phyloP scores from a whole-genome alignment of 2,797 vertebrate genomes.

The Crax fasciolata region DNA sequence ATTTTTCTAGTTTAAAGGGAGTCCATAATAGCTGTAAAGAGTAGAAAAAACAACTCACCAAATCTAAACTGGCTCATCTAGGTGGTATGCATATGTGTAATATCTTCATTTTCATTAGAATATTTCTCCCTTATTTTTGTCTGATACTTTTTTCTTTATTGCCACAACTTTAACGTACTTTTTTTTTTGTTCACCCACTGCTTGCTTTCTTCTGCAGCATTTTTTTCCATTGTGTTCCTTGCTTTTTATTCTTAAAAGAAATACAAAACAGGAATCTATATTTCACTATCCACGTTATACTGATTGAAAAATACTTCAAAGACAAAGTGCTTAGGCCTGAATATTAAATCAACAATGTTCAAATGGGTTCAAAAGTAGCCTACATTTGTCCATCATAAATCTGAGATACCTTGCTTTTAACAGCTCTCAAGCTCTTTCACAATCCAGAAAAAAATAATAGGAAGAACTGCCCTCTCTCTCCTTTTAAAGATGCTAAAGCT shows the following conservation, averaged over 20 bases:
- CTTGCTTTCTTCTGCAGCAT: background rate
- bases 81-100: slow-evolving; percentile 51
- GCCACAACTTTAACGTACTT: background rate
- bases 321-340: background rate
- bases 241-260: background rate
- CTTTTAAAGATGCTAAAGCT: background rate
- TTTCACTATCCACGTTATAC: background rate
- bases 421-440: background rate
- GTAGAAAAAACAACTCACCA: background rate
- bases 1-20: background rate
- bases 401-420: background rate
- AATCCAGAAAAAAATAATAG: background rate
- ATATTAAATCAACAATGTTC: background rate
- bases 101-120: slow-evolving; percentile 36
- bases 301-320: background rate
- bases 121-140: slow-evolving; percentile 3
- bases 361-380: background rate
- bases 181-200: background rate
- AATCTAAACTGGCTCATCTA: slow-evolving; percentile 62
- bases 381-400: background rate
- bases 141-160: background rate
- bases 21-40: background rate
- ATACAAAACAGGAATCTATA: background rate
- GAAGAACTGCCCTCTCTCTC: background rate
- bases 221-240: background rate